Conservation (phyloP, 2,797 vertebrate genomes). For the Emys orbicularis region DNA sequence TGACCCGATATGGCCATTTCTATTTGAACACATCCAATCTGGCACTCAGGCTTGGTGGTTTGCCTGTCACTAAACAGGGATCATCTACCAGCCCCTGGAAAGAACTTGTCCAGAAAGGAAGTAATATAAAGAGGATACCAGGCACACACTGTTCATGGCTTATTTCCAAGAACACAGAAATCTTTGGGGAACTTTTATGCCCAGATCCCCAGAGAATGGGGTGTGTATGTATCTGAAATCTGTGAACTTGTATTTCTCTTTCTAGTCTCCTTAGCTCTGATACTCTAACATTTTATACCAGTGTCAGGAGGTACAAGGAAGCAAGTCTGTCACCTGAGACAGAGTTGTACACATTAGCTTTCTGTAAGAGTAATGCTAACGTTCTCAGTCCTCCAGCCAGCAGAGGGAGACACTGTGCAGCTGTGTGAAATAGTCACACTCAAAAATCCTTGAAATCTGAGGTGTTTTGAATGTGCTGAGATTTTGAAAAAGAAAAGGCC, state of each 20-base stretch:
- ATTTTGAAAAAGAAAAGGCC: accelerated
- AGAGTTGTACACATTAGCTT: background rate
- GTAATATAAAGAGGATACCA: background rate
- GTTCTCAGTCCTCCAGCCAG: background rate
- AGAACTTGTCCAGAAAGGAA: background rate
- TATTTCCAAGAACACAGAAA: background rate
- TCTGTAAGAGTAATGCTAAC: background rate
- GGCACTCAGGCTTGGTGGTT: background rate
- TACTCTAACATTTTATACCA: too few species aligned
- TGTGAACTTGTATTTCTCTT: background rate
- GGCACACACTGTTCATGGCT: background rate
- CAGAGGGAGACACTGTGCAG: constrained; percentile 51
- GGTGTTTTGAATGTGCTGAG: background rate
- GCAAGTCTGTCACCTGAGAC: background rate
- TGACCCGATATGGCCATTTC: constrained; percentile 30
- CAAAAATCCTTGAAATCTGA: background rate
- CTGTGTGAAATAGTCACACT: constrained; percentile 11
- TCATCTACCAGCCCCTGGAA: background rate
- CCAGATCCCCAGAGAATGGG: background rate
- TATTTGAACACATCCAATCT: constrained; percentile 35
- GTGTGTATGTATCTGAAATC: background rate
- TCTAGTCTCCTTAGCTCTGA: background rate
- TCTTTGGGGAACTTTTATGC: background rate
- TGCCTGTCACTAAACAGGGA: background rate
- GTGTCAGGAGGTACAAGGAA: background rate